Percentiles rank a stretch among this genome's conserved stretches.
These are phyloP conservation scores for Toxotes jaculatrix DNA, from an alignment of 2,113 vertebrate species.

Conservation along the genomic window DNA sequence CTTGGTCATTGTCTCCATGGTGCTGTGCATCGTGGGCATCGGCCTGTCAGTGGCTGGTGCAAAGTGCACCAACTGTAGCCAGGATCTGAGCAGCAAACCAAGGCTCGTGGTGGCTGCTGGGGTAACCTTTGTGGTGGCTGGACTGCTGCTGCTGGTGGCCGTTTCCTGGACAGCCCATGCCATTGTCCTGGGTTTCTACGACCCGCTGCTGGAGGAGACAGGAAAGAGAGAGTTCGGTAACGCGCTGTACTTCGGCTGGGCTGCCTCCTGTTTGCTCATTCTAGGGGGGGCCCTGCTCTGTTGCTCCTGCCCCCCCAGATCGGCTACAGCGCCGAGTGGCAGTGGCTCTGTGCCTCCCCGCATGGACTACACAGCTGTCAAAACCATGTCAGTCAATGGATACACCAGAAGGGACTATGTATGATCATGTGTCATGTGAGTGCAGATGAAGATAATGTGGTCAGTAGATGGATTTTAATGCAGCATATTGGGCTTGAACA, in stretches of 20 bases:
- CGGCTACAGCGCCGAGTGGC: conserved; percentile 9
- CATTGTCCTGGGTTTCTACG: conserved; percentile 84
- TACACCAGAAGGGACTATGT: conserved; percentile 84
- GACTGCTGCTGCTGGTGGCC: conserved; percentile 83
- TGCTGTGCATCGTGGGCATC: conserved; percentile 81
- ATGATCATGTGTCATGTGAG: conserved; percentile 60
- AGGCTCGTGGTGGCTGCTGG: conserved; percentile 78
- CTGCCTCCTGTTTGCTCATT: conserved; percentile 82
- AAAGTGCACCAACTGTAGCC: conserved; percentile 87
- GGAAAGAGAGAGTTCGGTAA: conserved; percentile 87
- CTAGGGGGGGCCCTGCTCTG: conserved; percentile 83
- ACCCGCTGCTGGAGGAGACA: conserved; percentile 83
- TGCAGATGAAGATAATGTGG: neutral
- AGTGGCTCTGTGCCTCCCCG: conserved; percentile 41
- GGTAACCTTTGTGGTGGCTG: conserved; percentile 72
- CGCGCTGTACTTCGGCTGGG: conserved; percentile 87
- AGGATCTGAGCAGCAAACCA: conserved; percentile 78
- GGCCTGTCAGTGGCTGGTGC: conserved; percentile 81
- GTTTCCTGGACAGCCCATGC: conserved; percentile 85
- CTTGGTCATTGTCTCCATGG: conserved; percentile 80
- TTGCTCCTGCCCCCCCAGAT: conserved; percentile 78
- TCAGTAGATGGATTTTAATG: neutral
- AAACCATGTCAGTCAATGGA: conserved; percentile 71
- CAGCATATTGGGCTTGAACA: neutral
- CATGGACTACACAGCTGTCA: conserved; percentile 74